phyloP scores from a whole-genome alignment of 2,113 vertebrate genomes.

The Bettongia penicillata region DNA sequence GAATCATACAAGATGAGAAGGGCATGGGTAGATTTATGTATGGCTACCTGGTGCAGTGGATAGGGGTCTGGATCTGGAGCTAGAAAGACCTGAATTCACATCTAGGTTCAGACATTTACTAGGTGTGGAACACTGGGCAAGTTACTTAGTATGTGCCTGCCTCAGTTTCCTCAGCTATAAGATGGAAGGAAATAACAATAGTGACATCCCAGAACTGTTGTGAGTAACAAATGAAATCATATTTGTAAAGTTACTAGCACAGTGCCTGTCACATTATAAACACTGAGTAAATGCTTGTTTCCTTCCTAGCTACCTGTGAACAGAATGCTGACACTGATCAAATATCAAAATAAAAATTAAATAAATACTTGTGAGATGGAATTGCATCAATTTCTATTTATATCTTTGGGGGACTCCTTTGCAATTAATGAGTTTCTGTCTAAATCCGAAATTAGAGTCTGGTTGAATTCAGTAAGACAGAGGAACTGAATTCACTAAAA shows the following conservation, averaged over 20 bases:
- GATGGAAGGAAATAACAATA: not conserved
- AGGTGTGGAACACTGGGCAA: not conserved
- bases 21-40: not conserved
- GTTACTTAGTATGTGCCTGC: not conserved
- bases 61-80: not conserved
- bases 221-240: not conserved
- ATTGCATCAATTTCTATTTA: no score
- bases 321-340: no score
- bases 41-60: not conserved
- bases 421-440: no score
- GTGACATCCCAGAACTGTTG: not conserved
- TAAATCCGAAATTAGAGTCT: no score
- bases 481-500: no score
- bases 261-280: not conserved
- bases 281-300: not conserved
- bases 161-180: not conserved
- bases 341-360: no score
- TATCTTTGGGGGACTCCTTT: no score
- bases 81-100: not conserved
- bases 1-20: not conserved
- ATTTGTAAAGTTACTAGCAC: not conserved
- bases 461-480: no score
- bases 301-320: no score
- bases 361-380: no score
- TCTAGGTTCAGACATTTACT: not conserved